Conservation (phyloP, 2,888 invertebrate species). For the Lycocerus yunnanus region DNA sequence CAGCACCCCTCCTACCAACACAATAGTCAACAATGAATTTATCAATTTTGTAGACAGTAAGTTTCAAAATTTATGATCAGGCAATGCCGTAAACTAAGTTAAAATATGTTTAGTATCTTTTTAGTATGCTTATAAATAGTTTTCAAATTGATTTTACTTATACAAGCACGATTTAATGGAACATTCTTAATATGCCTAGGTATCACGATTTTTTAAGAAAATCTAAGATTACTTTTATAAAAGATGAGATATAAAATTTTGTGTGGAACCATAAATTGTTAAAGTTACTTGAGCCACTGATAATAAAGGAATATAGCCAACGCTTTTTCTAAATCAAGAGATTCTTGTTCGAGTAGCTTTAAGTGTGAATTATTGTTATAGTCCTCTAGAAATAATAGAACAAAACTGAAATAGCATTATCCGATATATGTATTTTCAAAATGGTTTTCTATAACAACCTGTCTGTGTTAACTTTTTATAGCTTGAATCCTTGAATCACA, state of each 20-base stretch:
- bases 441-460: neutral
- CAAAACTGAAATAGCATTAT: neutral
- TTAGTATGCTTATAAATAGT: neutral
- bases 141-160: neutral
- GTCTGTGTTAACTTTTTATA: too few species aligned
- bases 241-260: neutral
- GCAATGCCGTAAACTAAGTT: conserved; percentile 9
- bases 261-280: neutral
- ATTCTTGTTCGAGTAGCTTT: neutral
- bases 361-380: neutral
- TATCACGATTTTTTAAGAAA: neutral
- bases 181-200: neutral
- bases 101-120: conserved; percentile 13
- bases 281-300: neutral
- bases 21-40: conserved; percentile 30
- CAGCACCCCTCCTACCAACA: conserved; percentile 70
- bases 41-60: conserved; percentile 6
- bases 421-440: neutral
- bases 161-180: neutral
- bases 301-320: neutral
- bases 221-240: neutral
- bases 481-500: too few species aligned
- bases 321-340: neutral
- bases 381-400: neutral
- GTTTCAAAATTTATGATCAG: conserved; percentile 16